Percentiles rank a stretch among this genome's conserved stretches.
Conservation (phyloP, 2,888 invertebrate species). For the Dasysyrphus tricinctus region DNA sequence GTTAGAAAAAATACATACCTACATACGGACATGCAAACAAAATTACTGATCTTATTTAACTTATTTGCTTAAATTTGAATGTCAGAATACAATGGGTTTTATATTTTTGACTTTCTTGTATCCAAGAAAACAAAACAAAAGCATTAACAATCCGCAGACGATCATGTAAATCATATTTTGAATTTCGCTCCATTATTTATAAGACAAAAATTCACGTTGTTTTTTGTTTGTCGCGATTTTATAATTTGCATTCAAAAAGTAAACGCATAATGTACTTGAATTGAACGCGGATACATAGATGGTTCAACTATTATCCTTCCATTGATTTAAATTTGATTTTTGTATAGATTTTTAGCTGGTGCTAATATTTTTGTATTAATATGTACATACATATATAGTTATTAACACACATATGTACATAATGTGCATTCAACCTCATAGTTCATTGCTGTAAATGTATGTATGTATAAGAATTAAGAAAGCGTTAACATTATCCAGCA, state of each 20-base stretch:
- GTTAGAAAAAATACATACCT: not conserved
- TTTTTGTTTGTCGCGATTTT: not conserved
- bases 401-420: no score
- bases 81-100: not conserved
- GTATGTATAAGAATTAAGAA: no score
- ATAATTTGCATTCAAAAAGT: conserved; percentile 14
- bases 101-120: not conserved
- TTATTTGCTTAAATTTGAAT: conserved; percentile 6
- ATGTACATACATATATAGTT: no score
- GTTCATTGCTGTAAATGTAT: no score
- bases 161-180: conserved; percentile 25
- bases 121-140: not conserved
- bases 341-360: not conserved
- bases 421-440: no score
- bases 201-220: not conserved
- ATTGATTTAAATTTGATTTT: conserved; percentile 15
- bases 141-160: not conserved
- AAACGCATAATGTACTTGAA: not conserved
- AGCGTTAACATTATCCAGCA: no score
- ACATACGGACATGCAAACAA: not conserved
- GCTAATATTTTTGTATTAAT: no score
- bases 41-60: not conserved
- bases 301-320: not conserved
- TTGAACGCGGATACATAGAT: not conserved
- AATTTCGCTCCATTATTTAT: conserved; percentile 30